phyloP scores from a whole-genome alignment of 2,888 invertebrate species.

The Dicyrtomina minuta region DNA sequence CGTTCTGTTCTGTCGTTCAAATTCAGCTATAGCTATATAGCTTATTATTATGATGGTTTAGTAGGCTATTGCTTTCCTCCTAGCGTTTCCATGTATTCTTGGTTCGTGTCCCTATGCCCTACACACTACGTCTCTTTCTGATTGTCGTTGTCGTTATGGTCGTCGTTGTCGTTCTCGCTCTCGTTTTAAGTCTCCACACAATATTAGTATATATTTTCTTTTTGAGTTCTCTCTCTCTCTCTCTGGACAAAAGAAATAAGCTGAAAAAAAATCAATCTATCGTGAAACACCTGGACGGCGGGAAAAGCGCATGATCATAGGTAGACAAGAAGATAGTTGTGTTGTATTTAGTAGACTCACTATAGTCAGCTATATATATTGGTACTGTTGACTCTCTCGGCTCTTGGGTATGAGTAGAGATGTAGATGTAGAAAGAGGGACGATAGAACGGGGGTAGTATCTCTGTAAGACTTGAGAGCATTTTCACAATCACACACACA shows the following conservation, averaged over 20 bases:
- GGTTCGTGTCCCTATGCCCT: too few relatives aligned
- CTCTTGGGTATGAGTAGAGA: too few relatives aligned
- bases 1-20: too few relatives aligned
- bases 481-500: neutral
- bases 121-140: neutral
- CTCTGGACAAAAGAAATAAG: neutral
- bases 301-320: slow-evolving; percentile 29
- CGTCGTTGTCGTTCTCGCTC: neutral
- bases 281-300: slow-evolving; percentile 24
- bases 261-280: slow-evolving; percentile 28
- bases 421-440: too few relatives aligned
- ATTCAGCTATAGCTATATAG: too few relatives aligned
- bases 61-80: too few relatives aligned
- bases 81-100: too few relatives aligned
- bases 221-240: neutral
- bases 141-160: neutral
- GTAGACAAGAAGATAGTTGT: slow-evolving; percentile 5
- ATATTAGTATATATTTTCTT: neutral
- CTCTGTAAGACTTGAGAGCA: neutral
- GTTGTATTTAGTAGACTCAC: neutral
- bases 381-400: too few relatives aligned
- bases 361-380: too few relatives aligned
- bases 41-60: too few relatives aligned
- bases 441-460: neutral
- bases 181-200: neutral